These are phyloP conservation scores for Ploceus nigricollis DNA, from an alignment of 2,113 vertebrate genomes.

Conservation along the genomic window DNA sequence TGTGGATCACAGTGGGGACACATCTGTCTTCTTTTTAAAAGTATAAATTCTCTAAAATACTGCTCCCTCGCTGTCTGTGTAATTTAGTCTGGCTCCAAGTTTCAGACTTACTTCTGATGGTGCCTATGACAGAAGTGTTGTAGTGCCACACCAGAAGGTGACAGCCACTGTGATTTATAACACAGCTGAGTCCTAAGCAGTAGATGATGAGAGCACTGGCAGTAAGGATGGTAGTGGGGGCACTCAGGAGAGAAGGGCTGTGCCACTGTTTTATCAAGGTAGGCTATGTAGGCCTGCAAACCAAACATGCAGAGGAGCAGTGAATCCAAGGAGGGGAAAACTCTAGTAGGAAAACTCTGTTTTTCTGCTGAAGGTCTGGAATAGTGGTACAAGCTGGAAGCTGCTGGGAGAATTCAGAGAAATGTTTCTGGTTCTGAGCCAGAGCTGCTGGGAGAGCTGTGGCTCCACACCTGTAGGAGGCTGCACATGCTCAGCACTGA, in stretches of 20 bases:
- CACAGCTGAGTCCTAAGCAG: not conserved
- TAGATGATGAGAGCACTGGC: not conserved
- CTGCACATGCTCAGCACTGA: not conserved
- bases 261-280: not conserved
- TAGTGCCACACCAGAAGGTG: not conserved
- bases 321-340: not conserved
- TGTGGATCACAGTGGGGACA: not conserved
- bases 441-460: not conserved
- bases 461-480: not conserved
- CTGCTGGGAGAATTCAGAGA: not conserved
- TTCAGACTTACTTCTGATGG: not conserved
- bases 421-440: not conserved
- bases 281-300: not conserved
- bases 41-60: slow-evolving; percentile 4
- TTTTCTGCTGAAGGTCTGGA: not conserved
- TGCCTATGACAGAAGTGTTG: not conserved
- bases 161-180: not conserved
- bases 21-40: not conserved
- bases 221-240: not conserved
- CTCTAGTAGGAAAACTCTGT: not conserved
- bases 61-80: not conserved
- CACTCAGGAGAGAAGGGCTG: not conserved
- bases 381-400: not conserved
- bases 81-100: not conserved
- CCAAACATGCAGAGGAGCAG: not conserved